A percentile compares a stretch with the other conserved stretches of the same genome.
phyloP scores from a whole-genome alignment of 2,113 vertebrate genomes.

The Oxyura jamaicensis region DNA sequence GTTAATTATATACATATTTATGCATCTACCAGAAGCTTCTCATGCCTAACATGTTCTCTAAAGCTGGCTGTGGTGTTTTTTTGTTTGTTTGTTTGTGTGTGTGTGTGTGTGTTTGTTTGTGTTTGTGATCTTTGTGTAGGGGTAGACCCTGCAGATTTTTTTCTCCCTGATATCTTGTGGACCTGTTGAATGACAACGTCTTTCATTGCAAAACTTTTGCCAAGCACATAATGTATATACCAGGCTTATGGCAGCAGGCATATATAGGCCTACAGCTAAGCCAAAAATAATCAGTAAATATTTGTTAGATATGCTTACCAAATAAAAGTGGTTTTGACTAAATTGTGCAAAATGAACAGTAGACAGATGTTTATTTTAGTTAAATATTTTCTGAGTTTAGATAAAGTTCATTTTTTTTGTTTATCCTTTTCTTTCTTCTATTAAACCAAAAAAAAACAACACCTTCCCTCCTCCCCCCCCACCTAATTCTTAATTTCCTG shows the following conservation, averaged over 20 bases:
- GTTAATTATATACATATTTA: not conserved
- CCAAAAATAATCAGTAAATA: not conserved
- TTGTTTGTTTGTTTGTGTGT: not conserved
- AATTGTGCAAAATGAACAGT: not conserved
- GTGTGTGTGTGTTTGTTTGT: not conserved
- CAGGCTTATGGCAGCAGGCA: not conserved
- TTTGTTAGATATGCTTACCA: not conserved
- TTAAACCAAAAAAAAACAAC: not conserved
- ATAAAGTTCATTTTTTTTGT: not conserved
- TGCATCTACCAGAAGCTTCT: not conserved
- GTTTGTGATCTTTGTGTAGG: not conserved
- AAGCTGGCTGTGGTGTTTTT: not conserved
- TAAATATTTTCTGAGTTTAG: not conserved
- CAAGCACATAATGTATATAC: not conserved
- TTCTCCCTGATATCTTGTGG: not conserved
- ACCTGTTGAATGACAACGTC: not conserved
- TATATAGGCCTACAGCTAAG: not conserved
- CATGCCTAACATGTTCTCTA: not conserved
- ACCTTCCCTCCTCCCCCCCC: no score
- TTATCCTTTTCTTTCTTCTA: rapidly evolving
- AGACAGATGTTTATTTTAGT: not conserved
- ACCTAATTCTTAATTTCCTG: not conserved
- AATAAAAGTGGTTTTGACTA: not conserved
- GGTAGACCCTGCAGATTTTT: not conserved
- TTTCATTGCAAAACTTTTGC: not conserved